Conservation (phyloP, 1,140 invertebrate genomes). For the Hestina assimilis region DNA sequence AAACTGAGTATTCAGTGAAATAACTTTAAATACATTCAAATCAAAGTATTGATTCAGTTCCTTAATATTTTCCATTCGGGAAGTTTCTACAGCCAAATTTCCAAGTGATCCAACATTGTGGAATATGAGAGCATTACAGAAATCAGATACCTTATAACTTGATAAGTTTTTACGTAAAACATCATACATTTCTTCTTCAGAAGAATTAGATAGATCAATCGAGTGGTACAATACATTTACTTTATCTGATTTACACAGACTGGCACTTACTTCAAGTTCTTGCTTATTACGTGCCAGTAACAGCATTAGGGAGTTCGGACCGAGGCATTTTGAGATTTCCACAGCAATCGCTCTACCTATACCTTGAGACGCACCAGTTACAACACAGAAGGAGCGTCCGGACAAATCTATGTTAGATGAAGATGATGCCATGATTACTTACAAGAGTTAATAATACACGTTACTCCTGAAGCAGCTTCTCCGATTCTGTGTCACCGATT, state of each 20-base stretch:
- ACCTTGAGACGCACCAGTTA: conserved; percentile 93
- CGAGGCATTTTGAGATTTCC: conserved; percentile 82
- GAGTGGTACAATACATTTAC: conserved; percentile 78
- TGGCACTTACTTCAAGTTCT: conserved; percentile 82
- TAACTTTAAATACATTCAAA: conserved; percentile 89
- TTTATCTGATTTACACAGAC: conserved; percentile 75
- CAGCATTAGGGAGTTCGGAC: conserved; percentile 84
- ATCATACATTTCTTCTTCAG: conserved; percentile 71
- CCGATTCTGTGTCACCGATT: conserved; percentile 64
- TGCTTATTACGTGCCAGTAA: conserved; percentile 86
- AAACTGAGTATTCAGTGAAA: conserved; percentile 88
- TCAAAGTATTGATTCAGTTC: conserved; percentile 85
- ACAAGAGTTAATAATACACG: conserved; percentile 35
- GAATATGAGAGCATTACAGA: conserved; percentile 86
- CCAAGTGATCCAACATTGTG: conserved; percentile 95
- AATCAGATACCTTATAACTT: conserved; percentile 69
- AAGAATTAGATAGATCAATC: conserved; percentile 80
- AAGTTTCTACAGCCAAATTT: conserved; percentile 81
- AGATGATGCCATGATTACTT: conserved; percentile 70
- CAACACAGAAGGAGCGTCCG: conserved; percentile 79
- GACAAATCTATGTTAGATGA: conserved; percentile 68
- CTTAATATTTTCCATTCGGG: conserved; percentile 80
- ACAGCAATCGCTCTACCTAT: conserved; percentile 89
- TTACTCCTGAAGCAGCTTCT: conserved; percentile 66
- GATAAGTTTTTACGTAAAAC: conserved; percentile 70